Percentiles rank a stretch among this genome's conserved stretches.
These are phyloP conservation scores for Sinelater perroti DNA, from an alignment of 2,888 invertebrate genomes.

Conservation along the genomic window DNA sequence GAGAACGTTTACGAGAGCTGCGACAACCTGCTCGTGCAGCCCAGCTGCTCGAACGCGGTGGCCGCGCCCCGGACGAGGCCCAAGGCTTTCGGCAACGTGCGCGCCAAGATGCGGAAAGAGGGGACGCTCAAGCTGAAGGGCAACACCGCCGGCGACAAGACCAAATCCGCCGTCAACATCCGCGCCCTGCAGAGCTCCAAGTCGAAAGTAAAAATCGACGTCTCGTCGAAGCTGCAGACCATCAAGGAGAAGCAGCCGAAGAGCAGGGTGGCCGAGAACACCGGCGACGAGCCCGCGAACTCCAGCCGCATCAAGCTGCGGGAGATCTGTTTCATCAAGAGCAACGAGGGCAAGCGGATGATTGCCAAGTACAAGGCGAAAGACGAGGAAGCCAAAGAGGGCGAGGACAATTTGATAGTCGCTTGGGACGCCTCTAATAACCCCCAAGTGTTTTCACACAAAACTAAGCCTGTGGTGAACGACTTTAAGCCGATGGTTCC, in stretches of 20 bases:
- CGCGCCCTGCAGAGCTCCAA: slow-evolving; percentile 27
- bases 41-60: slow-evolving; percentile 48
- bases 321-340: slow-evolving; percentile 58
- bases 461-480: slow-evolving; percentile 23
- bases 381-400: slow-evolving; percentile 38
- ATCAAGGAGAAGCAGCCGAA: slow-evolving; percentile 37
- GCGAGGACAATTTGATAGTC: slow-evolving; percentile 55
- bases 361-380: slow-evolving; percentile 54
- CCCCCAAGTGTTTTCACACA: slow-evolving; percentile 52
- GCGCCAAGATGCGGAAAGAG: slow-evolving; percentile 20
- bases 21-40: slow-evolving; percentile 44
- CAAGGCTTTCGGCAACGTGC: slow-evolving; percentile 20
- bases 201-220: slow-evolving; percentile 34
- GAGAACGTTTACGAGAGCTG: slow-evolving; percentile 50
- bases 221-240: slow-evolving; percentile 32
- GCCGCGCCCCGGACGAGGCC: slow-evolving; percentile 30
- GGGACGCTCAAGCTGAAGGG: slow-evolving; percentile 21
- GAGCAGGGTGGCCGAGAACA: slow-evolving; percentile 22
- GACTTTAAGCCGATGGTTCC: not conserved
- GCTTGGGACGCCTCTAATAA: slow-evolving; percentile 53
- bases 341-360: slow-evolving; percentile 54
- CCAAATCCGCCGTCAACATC: slow-evolving; percentile 29
- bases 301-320: slow-evolving; percentile 49
- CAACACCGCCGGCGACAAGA: slow-evolving; percentile 22
- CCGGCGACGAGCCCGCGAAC: slow-evolving; percentile 36